Evolutionary conservation across 2,888 invertebrate genomes (phyloP).

Genomic region (Ectobius pallidus): DNA sequence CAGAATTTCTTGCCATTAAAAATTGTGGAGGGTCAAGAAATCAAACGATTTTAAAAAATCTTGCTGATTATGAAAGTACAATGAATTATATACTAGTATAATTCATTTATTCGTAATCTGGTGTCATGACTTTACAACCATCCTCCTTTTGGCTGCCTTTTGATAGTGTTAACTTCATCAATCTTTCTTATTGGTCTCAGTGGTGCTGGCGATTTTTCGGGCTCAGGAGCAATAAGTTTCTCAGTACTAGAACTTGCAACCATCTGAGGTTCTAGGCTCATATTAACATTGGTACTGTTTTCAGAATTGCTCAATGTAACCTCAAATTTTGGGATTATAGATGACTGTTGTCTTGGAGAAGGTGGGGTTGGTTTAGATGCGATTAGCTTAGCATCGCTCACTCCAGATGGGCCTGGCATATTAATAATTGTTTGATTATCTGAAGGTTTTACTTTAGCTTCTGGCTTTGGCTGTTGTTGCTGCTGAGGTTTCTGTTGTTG

Average conservation of each 20-base stretch:
- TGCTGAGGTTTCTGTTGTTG: not conserved
- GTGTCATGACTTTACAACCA: slow-evolving; percentile 63
- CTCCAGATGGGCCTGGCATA: not conserved
- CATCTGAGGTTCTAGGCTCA: slow-evolving; percentile 53
- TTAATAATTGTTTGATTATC: not conserved
- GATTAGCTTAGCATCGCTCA: not conserved
- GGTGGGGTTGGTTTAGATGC: not conserved
- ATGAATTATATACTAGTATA: too few relatives aligned
- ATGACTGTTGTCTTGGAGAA: slow-evolving; percentile 1
- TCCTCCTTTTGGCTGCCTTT: slow-evolving; percentile 64
- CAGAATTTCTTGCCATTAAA: too few relatives aligned
- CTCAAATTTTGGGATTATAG: slow-evolving; percentile 36
- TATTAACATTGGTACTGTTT: slow-evolving; percentile 42
- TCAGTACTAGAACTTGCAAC: slow-evolving; percentile 57
- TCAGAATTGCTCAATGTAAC: slow-evolving; percentile 34
- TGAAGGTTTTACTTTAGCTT: not conserved
- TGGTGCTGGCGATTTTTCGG: slow-evolving; percentile 54
- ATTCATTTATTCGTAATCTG: too few relatives aligned
- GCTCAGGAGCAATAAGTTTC: slow-evolving; percentile 53
- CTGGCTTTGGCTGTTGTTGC: not conserved
- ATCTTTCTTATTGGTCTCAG: slow-evolving; percentile 57
- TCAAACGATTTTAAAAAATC: too few relatives aligned
- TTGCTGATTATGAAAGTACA: too few relatives aligned
- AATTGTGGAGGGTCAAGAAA: too few relatives aligned
- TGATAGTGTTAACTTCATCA: slow-evolving; percentile 62